These are phyloP conservation scores for Daboia siamensis DNA, from an alignment of 2,113 vertebrate species.

Conservation along the genomic window DNA sequence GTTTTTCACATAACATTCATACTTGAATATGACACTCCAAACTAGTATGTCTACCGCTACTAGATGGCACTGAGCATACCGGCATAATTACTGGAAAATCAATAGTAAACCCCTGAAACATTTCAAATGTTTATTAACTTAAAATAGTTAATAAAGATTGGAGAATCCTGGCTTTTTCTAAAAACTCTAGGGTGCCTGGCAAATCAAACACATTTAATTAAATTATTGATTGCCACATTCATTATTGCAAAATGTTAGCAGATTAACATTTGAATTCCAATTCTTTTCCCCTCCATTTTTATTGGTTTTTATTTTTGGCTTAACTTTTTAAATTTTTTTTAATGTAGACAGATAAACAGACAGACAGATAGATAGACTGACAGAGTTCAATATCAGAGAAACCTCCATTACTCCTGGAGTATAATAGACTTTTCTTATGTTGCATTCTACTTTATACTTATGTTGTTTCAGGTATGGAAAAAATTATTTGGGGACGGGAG, in stretches of 20 bases:
- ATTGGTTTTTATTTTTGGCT: background rate
- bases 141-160: background rate
- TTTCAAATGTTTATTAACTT: background rate
- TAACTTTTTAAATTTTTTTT: background rate
- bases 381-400: background rate
- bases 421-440: background rate
- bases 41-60: background rate
- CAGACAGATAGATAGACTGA: too few species aligned
- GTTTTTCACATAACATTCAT: background rate
- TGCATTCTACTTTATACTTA: background rate
- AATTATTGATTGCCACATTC: background rate
- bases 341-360: background rate
- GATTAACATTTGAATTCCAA: background rate
- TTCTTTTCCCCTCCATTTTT: background rate
- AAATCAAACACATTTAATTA: background rate
- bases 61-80: background rate
- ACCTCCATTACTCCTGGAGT: background rate
- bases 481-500: background rate
- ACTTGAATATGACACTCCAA: background rate
- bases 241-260: background rate
- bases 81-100: background rate
- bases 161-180: background rate
- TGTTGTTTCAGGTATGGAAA: background rate
- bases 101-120: background rate
- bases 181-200: background rate